Base-by-base conservation (phyloP, 2,888 invertebrate genomes). In the Sceliomorpha sp. region DNA sequence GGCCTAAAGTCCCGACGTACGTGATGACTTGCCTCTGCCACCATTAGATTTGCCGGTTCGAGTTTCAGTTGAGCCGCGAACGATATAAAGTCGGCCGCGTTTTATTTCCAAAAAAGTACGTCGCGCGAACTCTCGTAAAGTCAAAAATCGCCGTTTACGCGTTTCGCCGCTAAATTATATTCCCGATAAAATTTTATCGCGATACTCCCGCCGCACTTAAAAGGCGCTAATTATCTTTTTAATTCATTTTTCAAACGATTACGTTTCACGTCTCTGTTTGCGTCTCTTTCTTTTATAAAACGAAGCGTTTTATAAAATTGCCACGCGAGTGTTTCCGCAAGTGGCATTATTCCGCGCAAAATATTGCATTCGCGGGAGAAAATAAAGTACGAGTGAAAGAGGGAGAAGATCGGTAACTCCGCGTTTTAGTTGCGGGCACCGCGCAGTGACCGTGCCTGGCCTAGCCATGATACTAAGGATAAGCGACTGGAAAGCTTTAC, bases 31-130 rank as follows among this genome's bases (percentile, higher is more conserved):
- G 82, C 76, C 74, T 59, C 55, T 70, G 79, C 76, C 75, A 74
- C 80, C 83, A 87, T 87, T 87, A 80, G 87, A 82, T 81, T 74
- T 82, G 84, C 83, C 78, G 68, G 55, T 81, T 87, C 85, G 70
- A 78, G 79, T 87, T 84, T 86, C 87, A 87, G 71, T 82, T 75
- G 78, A 50, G 68, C 80, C 83, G 81, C 80, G 44, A 53, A 31
- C 59, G 55, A 53, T 31, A 59, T 67, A 55, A 70, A 56, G 40
- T 42, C 37, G n/a, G 44, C 34, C 48, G 68, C 9, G 44, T 68
- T 62, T 60, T 68, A 55, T 68, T 60, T 62, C 37, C 45, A 13
- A 56, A 45, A 53, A 62, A 62, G 39, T 40, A 55, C 55, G 47
- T 40, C 42, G 13, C 10, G 17, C 27, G 42, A 2, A n/a, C 8